Percentiles rank a stretch among this genome's conserved stretches.
These are phyloP conservation scores for Apogon hyalosoma DNA, from an alignment of 2,797 vertebrate species.

Conservation along the genomic window DNA sequence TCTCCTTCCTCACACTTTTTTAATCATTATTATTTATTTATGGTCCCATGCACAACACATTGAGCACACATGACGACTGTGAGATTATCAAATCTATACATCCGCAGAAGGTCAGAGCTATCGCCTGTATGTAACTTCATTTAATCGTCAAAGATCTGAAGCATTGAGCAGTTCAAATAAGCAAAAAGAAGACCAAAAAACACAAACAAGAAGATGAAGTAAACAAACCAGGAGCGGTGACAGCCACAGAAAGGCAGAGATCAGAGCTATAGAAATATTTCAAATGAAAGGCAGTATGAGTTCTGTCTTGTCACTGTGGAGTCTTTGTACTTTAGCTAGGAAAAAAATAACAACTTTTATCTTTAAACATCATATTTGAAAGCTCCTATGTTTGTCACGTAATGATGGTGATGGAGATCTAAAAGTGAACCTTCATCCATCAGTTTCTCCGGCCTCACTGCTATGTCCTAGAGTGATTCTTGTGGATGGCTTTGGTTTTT, in stretches of 20 bases:
- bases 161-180: slow-evolving; percentile 6
- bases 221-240: slow-evolving; percentile 56
- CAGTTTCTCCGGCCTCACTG: no score
- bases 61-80: not conserved
- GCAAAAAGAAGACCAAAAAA: not conserved
- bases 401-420: slow-evolving; percentile 1
- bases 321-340: slow-evolving; percentile 42
- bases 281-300: slow-evolving; percentile 42
- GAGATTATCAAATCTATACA: not conserved
- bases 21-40: slow-evolving; percentile 3
- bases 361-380: slow-evolving; percentile 31
- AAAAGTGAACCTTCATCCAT: not conserved
- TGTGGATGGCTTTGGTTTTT: no score
- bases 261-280: slow-evolving; percentile 55
- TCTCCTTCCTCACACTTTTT: slow-evolving; percentile 5
- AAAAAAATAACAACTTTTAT: slow-evolving; percentile 32
- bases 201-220: slow-evolving; percentile 30
- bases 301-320: slow-evolving; percentile 44
- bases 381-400: slow-evolving; percentile 26
- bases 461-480: no score
- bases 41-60: not conserved
- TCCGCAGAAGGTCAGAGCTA: slow-evolving; percentile 1
- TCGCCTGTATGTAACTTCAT: not conserved
- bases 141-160: slow-evolving; percentile 1
- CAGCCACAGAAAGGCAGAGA: slow-evolving; percentile 45